A percentile compares a stretch with the other conserved stretches of the same genome.
These are phyloP conservation scores for Magallana nippona DNA, from an alignment of 2,888 invertebrate species.

Conservation along the genomic window DNA sequence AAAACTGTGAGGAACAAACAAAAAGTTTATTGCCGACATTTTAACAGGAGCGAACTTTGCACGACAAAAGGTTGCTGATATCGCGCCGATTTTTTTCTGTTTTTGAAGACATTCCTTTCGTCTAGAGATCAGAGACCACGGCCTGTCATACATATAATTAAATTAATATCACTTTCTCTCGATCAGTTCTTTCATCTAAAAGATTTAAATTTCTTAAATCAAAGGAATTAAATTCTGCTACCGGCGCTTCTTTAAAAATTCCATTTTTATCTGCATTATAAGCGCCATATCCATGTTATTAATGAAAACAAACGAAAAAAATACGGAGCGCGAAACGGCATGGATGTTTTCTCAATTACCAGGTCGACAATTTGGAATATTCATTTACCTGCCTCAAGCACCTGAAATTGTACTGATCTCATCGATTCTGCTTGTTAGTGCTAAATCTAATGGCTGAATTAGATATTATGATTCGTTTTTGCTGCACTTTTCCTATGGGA, in stretches of 20 bases:
- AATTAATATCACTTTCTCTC: slow-evolving; percentile 26
- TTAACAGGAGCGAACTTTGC: not conserved
- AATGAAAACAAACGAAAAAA: too few relatives aligned
- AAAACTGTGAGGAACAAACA: not conserved
- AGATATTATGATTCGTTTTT: too few relatives aligned
- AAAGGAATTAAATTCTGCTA: not conserved
- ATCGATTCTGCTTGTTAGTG: too few relatives aligned
- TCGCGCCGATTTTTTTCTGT: not conserved
- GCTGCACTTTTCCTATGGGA: too few relatives aligned
- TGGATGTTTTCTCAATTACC: too few relatives aligned
- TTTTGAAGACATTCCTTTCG: not conserved
- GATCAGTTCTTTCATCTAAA: not conserved
- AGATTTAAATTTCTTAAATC: not conserved
- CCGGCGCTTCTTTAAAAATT: not conserved
- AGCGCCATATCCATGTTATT: too few relatives aligned
- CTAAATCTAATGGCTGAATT: too few relatives aligned
- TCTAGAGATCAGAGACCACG: not conserved
- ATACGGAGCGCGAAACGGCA: too few relatives aligned
- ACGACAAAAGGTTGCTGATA: not conserved
- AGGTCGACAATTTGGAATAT: too few relatives aligned
- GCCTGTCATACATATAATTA: slow-evolving; percentile 7
- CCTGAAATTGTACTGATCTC: too few relatives aligned
- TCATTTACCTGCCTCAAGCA: too few relatives aligned
- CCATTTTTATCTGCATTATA: too few relatives aligned
- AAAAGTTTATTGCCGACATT: not conserved